A percentile compares a stretch with the other conserved stretches of the same genome.
Evolutionary conservation across 2,888 invertebrate genomes (phyloP).

Genomic region (Entomobrya multifasciata): DNA sequence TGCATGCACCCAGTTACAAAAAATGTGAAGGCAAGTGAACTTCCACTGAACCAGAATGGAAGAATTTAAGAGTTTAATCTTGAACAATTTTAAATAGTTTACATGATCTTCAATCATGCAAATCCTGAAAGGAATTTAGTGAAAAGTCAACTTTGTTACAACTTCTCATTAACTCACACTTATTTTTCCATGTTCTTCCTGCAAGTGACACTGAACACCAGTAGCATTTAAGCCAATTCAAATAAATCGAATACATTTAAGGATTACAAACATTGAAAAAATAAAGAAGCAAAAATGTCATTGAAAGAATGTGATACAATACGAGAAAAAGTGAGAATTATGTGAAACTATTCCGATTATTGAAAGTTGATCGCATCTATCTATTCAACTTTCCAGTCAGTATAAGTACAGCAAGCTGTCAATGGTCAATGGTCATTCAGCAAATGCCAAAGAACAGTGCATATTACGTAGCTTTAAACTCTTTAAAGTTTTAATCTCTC

Average conservation of each 20-base stretch:
- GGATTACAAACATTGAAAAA: conserved; percentile 35
- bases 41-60: too few relatives aligned
- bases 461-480: too few relatives aligned
- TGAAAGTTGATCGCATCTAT: not conserved
- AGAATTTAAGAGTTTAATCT: too few relatives aligned
- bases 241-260: conserved; percentile 30
- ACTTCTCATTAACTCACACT: not conserved
- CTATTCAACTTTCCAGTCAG: not conserved
- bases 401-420: not conserved
- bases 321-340: conserved; percentile 19
- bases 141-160: too few relatives aligned
- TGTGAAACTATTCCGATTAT: conserved; percentile 7
- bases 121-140: too few relatives aligned
- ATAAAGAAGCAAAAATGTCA: conserved; percentile 7
- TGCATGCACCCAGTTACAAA: too few relatives aligned
- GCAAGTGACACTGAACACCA: conserved; percentile 36
- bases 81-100: not conserved
- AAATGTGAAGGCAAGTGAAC: too few relatives aligned
- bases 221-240: conserved; percentile 42
- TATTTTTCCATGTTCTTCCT: not conserved
- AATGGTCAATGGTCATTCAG: conserved; percentile 12
- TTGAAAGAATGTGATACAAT: not conserved
- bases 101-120: too few relatives aligned
- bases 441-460: too few relatives aligned
- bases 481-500: conserved; percentile 45